phyloP scores from a whole-genome alignment of 1,140 invertebrate species.

The Fopius arisanus region DNA sequence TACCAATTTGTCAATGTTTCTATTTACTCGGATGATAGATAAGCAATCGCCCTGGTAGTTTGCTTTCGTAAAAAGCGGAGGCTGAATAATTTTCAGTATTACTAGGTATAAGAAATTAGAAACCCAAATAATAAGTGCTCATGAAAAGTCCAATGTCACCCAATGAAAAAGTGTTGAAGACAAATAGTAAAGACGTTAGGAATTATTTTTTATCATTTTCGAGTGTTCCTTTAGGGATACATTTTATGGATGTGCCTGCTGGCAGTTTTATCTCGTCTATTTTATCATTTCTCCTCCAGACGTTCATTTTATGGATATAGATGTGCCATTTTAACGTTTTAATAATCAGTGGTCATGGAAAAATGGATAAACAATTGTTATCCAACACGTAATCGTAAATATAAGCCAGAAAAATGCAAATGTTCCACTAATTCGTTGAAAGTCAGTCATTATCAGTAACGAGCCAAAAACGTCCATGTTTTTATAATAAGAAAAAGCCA shows the following conservation, averaged over 20 bases:
- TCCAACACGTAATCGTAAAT: not conserved
- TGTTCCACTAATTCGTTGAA: slow-evolving; percentile 7
- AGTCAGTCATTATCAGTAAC: slow-evolving; percentile 17
- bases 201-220: slow-evolving; percentile 6
- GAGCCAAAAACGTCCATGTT: slow-evolving; percentile 28
- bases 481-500: slow-evolving; percentile 18
- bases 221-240: not conserved
- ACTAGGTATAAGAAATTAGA: not conserved
- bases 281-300: not conserved
- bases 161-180: not conserved
- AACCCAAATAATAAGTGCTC: not conserved
- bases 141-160: not conserved
- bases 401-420: not conserved
- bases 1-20: not conserved
- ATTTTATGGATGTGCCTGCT: not conserved
- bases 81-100: not conserved
- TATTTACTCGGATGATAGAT: not conserved
- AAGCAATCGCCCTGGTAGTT: not conserved
- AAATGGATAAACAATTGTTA: not conserved
- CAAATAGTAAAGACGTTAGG: not conserved
- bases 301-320: not conserved
- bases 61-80: not conserved
- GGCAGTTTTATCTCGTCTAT: not conserved
- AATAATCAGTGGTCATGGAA: not conserved
- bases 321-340: not conserved